A percentile compares a stretch with the other conserved stretches of the same genome.
These are phyloP conservation scores for Drosophila emarginata DNA, from an alignment of 2,888 invertebrate genomes.

Conservation along the genomic window DNA sequence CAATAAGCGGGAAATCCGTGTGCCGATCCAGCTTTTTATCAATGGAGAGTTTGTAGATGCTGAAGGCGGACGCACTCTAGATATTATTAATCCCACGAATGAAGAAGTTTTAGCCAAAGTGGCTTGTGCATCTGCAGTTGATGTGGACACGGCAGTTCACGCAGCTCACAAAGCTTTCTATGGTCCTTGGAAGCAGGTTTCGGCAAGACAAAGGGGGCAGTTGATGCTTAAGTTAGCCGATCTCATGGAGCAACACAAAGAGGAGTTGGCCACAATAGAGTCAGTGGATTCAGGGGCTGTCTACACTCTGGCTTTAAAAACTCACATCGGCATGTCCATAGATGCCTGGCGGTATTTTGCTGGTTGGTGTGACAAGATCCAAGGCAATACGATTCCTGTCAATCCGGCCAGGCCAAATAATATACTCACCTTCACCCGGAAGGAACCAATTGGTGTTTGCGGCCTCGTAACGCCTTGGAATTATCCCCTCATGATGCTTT, in stretches of 20 bases:
- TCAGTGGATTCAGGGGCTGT: conserved; percentile 97
- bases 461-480: conserved; percentile 98
- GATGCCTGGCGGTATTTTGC: conserved; percentile 98
- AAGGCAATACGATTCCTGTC: conserved; percentile 95
- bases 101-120: conserved; percentile 91
- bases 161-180: conserved; percentile 95
- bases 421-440: conserved; percentile 93
- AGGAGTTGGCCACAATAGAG: conserved; percentile 97
- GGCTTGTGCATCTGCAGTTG: conserved; percentile 88
- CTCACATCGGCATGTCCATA: conserved; percentile 98
- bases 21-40: conserved; percentile 96
- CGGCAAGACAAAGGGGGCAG: conserved; percentile 93
- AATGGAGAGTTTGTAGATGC: conserved; percentile 94
- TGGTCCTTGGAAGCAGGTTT: conserved; percentile 97
- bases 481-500: conserved; percentile 99
- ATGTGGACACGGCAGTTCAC: conserved; percentile 93
- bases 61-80: conserved; percentile 85
- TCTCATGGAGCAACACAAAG: conserved; percentile 96
- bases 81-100: conserved; percentile 92
- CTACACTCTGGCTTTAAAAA: conserved; percentile 97
- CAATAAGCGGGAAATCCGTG: conserved; percentile 92
- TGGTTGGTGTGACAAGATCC: conserved; percentile 98
- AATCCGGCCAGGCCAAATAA: conserved; percentile 95
- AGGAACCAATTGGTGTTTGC: conserved; percentile 96
- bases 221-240: conserved; percentile 94